phyloP scores from a whole-genome alignment of 2,888 invertebrate genomes.

The Conus canariensis region DNA sequence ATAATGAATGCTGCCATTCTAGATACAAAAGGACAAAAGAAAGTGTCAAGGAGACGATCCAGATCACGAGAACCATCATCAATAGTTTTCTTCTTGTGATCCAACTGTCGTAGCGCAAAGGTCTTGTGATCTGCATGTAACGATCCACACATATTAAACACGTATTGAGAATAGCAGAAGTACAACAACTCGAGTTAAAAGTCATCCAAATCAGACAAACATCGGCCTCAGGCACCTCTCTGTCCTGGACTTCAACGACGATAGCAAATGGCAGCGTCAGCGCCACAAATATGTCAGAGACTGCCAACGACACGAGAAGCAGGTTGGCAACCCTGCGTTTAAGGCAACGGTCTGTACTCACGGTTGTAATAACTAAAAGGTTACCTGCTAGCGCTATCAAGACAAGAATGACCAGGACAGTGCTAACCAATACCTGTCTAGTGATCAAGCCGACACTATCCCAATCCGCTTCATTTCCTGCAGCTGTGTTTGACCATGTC shows the following conservation, averaged over 20 bases:
- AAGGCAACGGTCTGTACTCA: slow-evolving; percentile 96
- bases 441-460: too few relatives aligned
- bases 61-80: slow-evolving; percentile 92
- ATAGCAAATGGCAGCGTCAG: slow-evolving; percentile 98
- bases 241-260: slow-evolving; percentile 96
- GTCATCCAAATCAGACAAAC: slow-evolving; percentile 99
- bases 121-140: slow-evolving; percentile 84
- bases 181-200: slow-evolving; percentile 99
- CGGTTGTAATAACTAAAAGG: slow-evolving; percentile 96
- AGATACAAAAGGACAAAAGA: slow-evolving; percentile 93
- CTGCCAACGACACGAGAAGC: slow-evolving; percentile 93
- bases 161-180: slow-evolving; percentile 98
- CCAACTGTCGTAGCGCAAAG: slow-evolving; percentile 83
- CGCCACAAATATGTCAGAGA: slow-evolving; percentile 98
- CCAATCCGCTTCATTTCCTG: too few relatives aligned
- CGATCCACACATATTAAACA: slow-evolving; percentile 98
- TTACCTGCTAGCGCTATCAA: slow-evolving; percentile 84
- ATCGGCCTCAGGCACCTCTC: slow-evolving; percentile 97
- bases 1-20: slow-evolving; percentile 52
- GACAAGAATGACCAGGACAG: background rate
- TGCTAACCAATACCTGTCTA: background rate
- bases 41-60: slow-evolving; percentile 95
- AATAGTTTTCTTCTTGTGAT: slow-evolving; percentile 72
- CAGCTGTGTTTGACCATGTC: too few relatives aligned
- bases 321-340: slow-evolving; percentile 76